phyloP scores from a whole-genome alignment of 2,797 vertebrate genomes.

The Muscicapa comitata region DNA sequence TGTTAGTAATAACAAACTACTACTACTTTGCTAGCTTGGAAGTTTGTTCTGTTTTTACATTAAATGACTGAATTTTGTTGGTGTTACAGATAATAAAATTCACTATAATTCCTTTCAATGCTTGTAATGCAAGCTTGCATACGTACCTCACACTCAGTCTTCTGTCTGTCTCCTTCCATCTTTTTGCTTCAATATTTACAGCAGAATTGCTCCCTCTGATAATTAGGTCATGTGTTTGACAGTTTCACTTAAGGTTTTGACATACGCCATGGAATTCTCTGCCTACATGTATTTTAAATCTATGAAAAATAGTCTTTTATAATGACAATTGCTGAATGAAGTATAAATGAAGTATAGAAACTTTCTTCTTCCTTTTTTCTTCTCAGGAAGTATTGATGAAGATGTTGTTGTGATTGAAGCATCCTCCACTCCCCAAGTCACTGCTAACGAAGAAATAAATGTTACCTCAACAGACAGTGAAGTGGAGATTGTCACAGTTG shows the following conservation, averaged over 20 bases:
- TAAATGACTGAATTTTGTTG: background rate
- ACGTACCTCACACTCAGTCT: background rate
- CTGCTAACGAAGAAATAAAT: conserved; percentile 98
- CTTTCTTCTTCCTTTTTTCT: background rate
- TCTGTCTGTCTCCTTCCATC: background rate
- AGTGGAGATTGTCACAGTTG: conserved; percentile 97
- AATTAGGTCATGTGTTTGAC: background rate
- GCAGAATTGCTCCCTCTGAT: background rate
- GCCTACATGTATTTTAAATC: background rate
- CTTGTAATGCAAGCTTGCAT: background rate
- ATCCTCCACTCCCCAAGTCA: conserved; percentile 89
- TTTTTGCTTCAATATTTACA: background rate
- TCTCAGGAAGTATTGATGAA: conserved; percentile 91
- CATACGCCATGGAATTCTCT: background rate
- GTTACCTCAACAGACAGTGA: conserved; percentile 99
- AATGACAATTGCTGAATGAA: background rate
- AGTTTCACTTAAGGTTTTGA: background rate
- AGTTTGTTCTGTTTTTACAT: background rate
- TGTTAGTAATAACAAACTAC: background rate
- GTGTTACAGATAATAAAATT: background rate
- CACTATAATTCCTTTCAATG: background rate
- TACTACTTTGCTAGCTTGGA: background rate
- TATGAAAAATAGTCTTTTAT: background rate
- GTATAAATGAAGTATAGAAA: background rate
- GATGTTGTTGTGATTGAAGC: conserved; percentile 98